Evolutionary conservation across 2,113 vertebrate species (phyloP).

Genomic region (Copsychus sechellarum): DNA sequence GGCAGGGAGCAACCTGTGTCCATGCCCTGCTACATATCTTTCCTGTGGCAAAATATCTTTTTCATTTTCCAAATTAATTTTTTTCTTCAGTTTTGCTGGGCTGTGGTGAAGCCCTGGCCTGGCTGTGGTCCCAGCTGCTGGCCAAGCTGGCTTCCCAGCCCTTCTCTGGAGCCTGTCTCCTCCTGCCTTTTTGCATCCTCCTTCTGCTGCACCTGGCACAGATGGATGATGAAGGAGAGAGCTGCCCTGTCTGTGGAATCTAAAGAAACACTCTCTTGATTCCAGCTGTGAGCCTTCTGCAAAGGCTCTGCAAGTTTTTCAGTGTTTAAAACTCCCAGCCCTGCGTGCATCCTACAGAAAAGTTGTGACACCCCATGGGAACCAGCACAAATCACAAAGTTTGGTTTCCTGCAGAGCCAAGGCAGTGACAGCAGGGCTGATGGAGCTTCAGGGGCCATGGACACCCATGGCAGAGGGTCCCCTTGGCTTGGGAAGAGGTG

Average conservation of each 20-base stretch:
- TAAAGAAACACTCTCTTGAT: neutral
- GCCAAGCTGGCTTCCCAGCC: neutral
- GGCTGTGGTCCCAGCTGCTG: neutral
- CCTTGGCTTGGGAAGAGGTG: neutral
- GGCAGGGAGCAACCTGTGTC: neutral
- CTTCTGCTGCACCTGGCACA: neutral
- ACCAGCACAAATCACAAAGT: neutral
- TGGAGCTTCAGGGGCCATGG: neutral
- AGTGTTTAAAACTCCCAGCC: neutral
- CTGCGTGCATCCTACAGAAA: accelerated
- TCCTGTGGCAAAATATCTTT: neutral
- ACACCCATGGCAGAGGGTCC: accelerated
- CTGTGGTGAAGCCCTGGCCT: neutral
- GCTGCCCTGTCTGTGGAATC: neutral
- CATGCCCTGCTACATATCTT: neutral
- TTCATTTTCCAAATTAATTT: neutral
- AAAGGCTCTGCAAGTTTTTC: neutral
- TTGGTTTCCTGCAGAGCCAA: neutral
- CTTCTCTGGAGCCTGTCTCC: neutral
- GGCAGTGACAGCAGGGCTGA: neutral
- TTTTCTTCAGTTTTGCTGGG: neutral
- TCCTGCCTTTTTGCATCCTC: neutral
- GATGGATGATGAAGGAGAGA: neutral
- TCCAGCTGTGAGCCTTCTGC: neutral
- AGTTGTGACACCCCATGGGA: accelerated